Conservation (phyloP, 1,140 invertebrate genomes). For the Theocolax elegans region DNA sequence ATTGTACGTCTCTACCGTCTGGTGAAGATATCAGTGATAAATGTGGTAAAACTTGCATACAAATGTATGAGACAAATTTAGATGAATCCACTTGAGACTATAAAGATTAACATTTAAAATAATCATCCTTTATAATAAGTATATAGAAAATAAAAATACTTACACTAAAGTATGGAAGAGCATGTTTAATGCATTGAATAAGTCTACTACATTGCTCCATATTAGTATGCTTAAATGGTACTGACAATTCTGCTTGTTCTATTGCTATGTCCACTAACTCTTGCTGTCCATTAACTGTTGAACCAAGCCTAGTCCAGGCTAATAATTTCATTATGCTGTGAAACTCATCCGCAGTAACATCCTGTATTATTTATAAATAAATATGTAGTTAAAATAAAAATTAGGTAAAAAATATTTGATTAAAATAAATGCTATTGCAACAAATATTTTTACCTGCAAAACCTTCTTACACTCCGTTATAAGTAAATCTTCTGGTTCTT, state of each 20-base stretch:
- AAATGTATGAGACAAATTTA: slow-evolving; percentile 87
- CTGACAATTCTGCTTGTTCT: slow-evolving; percentile 81
- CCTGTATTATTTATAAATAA: no score
- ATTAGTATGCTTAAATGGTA: slow-evolving; percentile 82
- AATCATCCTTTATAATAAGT: background rate
- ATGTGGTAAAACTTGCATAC: slow-evolving; percentile 82
- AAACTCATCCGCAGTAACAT: slow-evolving; percentile 93
- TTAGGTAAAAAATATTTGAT: background rate
- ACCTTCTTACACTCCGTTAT: slow-evolving; percentile 90
- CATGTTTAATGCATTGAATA: slow-evolving; percentile 85
- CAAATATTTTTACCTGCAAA: slow-evolving; percentile 71
- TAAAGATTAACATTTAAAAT: slow-evolving; percentile 50
- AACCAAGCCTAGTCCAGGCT: slow-evolving; percentile 81
- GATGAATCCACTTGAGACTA: slow-evolving; percentile 90
- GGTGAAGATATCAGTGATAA: slow-evolving; percentile 69
- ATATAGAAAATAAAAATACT: slow-evolving; percentile 58
- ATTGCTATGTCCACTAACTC: slow-evolving; percentile 87
- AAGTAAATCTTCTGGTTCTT: slow-evolving; percentile 88
- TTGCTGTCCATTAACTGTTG: slow-evolving; percentile 84
- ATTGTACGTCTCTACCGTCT: slow-evolving; percentile 77
- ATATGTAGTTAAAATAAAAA: slow-evolving; percentile 31
- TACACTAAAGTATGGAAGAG: slow-evolving; percentile 89
- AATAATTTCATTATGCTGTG: slow-evolving; percentile 88
- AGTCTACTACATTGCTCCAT: slow-evolving; percentile 82
- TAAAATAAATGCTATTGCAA: no score